These are phyloP conservation scores for Anoplius nigerrimus DNA, from an alignment of 2,888 invertebrate genomes.

Conservation along the genomic window DNA sequence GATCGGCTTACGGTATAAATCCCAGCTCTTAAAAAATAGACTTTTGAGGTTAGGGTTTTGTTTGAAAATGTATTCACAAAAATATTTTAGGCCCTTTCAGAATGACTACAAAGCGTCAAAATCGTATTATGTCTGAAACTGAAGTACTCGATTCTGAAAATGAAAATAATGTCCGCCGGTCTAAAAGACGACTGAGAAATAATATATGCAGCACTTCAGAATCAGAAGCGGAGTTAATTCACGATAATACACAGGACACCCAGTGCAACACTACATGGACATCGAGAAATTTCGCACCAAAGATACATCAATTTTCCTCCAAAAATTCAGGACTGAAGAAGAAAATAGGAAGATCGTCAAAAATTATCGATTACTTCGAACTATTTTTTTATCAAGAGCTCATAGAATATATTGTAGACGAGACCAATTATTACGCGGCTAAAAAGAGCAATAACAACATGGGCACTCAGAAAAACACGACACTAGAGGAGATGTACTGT, in stretches of 20 bases:
- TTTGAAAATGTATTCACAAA: constrained; percentile 37
- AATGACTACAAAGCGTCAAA: constrained; percentile 33
- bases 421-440: constrained; percentile 28
- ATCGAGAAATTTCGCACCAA: constrained; percentile 27
- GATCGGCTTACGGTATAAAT: constrained; percentile 34
- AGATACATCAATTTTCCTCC: constrained; percentile 31
- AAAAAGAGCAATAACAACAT: constrained; percentile 34
- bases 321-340: constrained; percentile 20
- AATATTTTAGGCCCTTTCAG: constrained; percentile 37
- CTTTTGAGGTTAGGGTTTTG: constrained; percentile 34
- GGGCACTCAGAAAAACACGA: constrained; percentile 26
- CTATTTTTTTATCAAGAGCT: constrained; percentile 32
- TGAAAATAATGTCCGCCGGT: constrained; percentile 35
- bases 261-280: constrained; percentile 30
- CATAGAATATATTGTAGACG: constrained; percentile 33
- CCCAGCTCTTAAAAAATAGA: constrained; percentile 32
- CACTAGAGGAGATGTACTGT: constrained; percentile 34
- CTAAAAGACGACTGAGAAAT: constrained; percentile 32
- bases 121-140: constrained; percentile 8
- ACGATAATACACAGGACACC: constrained; percentile 25
- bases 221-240: constrained; percentile 29
- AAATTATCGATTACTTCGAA: constrained; percentile 31
- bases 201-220: constrained; percentile 32
- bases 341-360: constrained; percentile 23
- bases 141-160: constrained; percentile 19